These are phyloP conservation scores for Calliphora vomitoria DNA, from an alignment of 2,888 invertebrate genomes.

Conservation along the genomic window DNA sequence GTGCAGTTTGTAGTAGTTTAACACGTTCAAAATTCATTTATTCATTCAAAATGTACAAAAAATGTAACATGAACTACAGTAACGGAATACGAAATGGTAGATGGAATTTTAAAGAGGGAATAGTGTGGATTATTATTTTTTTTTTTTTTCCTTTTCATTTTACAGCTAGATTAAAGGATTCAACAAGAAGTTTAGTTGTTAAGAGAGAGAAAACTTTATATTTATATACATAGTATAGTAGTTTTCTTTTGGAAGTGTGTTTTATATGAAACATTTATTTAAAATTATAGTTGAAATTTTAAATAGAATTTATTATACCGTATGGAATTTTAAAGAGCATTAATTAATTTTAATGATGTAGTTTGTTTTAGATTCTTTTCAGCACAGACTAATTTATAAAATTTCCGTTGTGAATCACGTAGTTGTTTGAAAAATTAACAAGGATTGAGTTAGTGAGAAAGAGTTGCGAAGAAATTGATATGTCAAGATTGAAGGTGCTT, in stretches of 20 bases:
- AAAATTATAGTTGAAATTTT: slow-evolving; percentile 36
- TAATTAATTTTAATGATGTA: slow-evolving; percentile 38
- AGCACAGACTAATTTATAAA: not conserved
- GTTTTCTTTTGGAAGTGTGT: not conserved
- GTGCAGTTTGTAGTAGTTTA: not conserved
- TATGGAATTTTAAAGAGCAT: slow-evolving; percentile 10
- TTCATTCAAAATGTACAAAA: slow-evolving; percentile 24
- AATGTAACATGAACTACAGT: slow-evolving; percentile 29
- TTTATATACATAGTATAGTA: not conserved
- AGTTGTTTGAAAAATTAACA: not conserved
- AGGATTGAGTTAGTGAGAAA: no score
- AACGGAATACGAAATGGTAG: slow-evolving; percentile 43
- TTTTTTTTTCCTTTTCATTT: not conserved
- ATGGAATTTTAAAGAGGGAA: slow-evolving; percentile 18
- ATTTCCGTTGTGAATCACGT: not conserved
- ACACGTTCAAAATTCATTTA: slow-evolving; percentile 38
- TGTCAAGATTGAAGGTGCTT: no score
- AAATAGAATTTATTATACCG: slow-evolving; percentile 21
- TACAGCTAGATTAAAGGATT: slow-evolving; percentile 49
- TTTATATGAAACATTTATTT: slow-evolving; percentile 20
- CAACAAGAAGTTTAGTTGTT: slow-evolving; percentile 10
- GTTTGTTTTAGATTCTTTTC: not conserved
- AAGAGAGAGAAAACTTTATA: not conserved
- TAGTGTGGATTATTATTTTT: slow-evolving; percentile 12
- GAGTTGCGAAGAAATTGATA: no score